Percentiles rank a stretch among this genome's conserved stretches.
These are phyloP conservation scores for Amphiprion clarkii DNA, from an alignment of 2,797 vertebrate species.

Conservation along the genomic window DNA sequence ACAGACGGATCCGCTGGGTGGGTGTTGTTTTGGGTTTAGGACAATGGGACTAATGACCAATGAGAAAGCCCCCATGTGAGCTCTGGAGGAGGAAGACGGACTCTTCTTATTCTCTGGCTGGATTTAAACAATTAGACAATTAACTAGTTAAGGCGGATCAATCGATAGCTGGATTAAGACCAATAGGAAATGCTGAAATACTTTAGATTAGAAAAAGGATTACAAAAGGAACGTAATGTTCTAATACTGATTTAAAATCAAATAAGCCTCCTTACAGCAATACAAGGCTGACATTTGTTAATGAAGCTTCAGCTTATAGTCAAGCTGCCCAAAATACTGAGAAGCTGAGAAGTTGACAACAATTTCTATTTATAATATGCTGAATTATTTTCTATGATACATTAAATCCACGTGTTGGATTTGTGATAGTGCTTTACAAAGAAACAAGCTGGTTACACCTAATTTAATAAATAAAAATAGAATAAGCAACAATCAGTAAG, in stretches of 20 bases:
- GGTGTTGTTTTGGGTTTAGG: constrained; percentile 48
- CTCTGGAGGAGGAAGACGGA: constrained; percentile 39
- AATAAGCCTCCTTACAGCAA: constrained; percentile 65
- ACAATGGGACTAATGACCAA: constrained; percentile 55
- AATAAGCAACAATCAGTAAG: too few relatives aligned
- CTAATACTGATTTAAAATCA: constrained; percentile 63
- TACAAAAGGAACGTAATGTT: constrained; percentile 65
- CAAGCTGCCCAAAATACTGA: not conserved
- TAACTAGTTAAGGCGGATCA: constrained; percentile 79
- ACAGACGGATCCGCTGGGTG: constrained; percentile 34
- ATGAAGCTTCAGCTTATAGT: constrained; percentile 32
- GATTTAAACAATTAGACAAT: constrained; percentile 81
- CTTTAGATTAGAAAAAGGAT: constrained; percentile 78
- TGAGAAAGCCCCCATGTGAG: constrained; percentile 35
- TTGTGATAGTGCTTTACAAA: not conserved
- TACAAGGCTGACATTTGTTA: constrained; percentile 49
- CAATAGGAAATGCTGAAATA: constrained; percentile 68
- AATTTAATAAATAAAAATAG: too few relatives aligned
- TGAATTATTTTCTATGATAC: not conserved
- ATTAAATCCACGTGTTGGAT: not conserved
- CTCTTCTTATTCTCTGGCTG: constrained; percentile 62
- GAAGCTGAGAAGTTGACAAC: not conserved
- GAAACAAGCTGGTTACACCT: too few relatives aligned
- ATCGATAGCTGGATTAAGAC: constrained; percentile 62
- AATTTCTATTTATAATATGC: not conserved